Conservation (phyloP, 2,113 vertebrate species). For the Lathamus discolor region DNA sequence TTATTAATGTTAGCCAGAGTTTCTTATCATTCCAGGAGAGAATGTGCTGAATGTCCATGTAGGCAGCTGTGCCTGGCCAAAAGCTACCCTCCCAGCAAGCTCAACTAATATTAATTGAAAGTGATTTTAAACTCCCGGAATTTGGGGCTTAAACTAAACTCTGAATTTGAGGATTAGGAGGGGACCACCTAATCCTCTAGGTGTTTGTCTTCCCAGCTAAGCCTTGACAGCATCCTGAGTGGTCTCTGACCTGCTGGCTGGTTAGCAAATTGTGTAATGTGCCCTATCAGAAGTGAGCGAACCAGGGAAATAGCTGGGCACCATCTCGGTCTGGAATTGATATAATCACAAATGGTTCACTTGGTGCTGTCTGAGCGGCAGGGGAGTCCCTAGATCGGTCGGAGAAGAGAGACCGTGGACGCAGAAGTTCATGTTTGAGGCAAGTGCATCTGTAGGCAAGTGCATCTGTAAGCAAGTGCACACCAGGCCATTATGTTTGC, state of each 20-base stretch:
- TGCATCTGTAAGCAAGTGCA: fast-evolving
- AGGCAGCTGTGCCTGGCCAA: not conserved
- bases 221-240: not conserved
- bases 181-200: not conserved
- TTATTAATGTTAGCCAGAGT: not conserved
- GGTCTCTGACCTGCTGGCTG: not conserved
- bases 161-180: not conserved
- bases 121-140: not conserved
- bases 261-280: not conserved
- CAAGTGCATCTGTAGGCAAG: not conserved
- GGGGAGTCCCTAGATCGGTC: not conserved
- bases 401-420: not conserved
- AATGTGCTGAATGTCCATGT: not conserved
- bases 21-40: not conserved
- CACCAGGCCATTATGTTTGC: fast-evolving
- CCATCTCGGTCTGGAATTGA: not conserved
- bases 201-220: not conserved
- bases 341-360: not conserved
- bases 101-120: not conserved
- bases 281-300: not conserved
- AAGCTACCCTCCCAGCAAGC: not conserved
- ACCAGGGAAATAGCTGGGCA: not conserved
- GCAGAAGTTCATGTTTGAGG: not conserved
- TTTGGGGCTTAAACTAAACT: not conserved
- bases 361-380: not conserved